A percentile compares a stretch with the other conserved stretches of the same genome.
phyloP scores from a whole-genome alignment of 1,140 invertebrate genomes.

The Bactericera cockerelli region DNA sequence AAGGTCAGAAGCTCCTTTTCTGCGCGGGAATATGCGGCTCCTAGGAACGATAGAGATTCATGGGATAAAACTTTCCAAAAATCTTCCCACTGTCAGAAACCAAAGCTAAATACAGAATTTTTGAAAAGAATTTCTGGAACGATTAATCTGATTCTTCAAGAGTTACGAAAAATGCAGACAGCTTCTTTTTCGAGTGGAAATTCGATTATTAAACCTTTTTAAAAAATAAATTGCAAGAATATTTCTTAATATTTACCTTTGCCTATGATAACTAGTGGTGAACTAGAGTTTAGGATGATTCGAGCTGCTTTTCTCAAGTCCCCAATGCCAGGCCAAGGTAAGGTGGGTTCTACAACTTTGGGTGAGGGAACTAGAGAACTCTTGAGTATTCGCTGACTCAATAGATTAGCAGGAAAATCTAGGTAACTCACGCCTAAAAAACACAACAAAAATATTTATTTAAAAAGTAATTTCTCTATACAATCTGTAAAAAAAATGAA shows the following conservation, averaged over 20 bases:
- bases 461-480: no score
- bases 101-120: no score
- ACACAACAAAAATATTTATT: no score
- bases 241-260: slow-evolving; percentile 69
- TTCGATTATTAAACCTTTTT: no score
- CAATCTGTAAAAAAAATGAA: no score
- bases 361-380: slow-evolving; percentile 29
- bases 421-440: slow-evolving; percentile 58
- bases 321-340: slow-evolving; percentile 45
- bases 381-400: slow-evolving; percentile 35
- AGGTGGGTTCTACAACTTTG: slow-evolving; percentile 42
- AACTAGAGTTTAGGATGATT: slow-evolving; percentile 50
- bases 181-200: no score
- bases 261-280: slow-evolving; percentile 79
- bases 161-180: no score
- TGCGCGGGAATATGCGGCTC: slow-evolving; percentile 63
- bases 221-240: no score
- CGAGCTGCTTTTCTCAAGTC: slow-evolving; percentile 50
- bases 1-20: slow-evolving; percentile 54
- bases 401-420: slow-evolving; percentile 74
- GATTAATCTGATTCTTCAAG: no score
- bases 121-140: no score
- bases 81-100: neutral
- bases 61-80: slow-evolving; percentile 1
- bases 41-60: slow-evolving; percentile 27